Conservation (phyloP, 2,113 vertebrate genomes). For the Mungos mungo region DNA sequence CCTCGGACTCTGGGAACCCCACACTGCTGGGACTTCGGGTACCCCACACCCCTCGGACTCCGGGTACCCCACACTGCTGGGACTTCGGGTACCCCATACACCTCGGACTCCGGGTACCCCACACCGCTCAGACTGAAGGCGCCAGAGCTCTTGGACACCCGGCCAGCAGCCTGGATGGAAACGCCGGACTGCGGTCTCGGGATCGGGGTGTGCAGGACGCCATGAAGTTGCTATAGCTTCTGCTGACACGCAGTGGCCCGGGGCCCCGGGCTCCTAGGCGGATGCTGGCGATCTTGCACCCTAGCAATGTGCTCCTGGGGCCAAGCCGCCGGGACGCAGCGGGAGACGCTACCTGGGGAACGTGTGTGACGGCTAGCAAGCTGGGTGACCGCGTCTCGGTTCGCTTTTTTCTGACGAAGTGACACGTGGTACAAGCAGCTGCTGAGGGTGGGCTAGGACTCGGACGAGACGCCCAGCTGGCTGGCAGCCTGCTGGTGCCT, state of each 20-base stretch:
- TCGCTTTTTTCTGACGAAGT: no score
- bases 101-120: no score
- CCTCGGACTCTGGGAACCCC: no score
- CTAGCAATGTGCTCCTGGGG: neutral
- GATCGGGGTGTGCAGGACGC: neutral
- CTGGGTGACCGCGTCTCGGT: neutral
- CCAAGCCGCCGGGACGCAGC: neutral
- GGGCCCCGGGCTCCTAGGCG: neutral
- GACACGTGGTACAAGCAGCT: neutral
- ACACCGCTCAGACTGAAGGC: no score
- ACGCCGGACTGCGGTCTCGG: accelerated
- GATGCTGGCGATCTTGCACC: no score
- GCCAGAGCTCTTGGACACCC: accelerated
- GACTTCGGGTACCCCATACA: no score
- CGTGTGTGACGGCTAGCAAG: accelerated
- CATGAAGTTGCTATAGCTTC: neutral
- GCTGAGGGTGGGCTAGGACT: neutral
- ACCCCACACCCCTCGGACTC: no score
- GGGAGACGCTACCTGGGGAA: no score
- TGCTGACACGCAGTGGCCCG: neutral
- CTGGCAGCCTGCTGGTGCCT: neutral
- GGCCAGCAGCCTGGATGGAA: neutral
- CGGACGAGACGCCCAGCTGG: neutral
- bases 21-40: no score
- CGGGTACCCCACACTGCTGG: no score